Base-by-base conservation (phyloP, 2,797 vertebrate genomes). In the Protosalanx chinensis region DNA sequence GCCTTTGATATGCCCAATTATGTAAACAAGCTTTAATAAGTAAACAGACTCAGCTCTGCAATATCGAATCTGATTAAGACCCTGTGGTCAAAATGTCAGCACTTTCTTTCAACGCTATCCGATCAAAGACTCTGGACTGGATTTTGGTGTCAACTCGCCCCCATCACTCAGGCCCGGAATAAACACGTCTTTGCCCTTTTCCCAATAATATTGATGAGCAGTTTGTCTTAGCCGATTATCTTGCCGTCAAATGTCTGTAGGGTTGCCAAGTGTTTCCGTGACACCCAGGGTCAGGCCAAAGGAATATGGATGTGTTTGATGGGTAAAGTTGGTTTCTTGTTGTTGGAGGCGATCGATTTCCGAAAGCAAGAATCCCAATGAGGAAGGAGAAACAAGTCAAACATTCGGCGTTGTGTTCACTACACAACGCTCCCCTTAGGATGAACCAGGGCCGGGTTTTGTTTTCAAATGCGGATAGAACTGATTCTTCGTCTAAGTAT, bases 1-100 rank as follows among this genome's bases (percentile, higher is more conserved):
- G 76, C 72, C 83, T 85, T 83, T 87, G 81, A 87, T 84, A 83
- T 81, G 30, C 70, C 60, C 77, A 78, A 82, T 84, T 82, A 85
- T 84, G 81, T 82, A 84, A 85, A 84, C 82, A 83, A 79, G 79
- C 72, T 83, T 85, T 81, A 84, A 85, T 79, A 83, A 79, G 79
- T 82, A 84, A 87, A 84, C 76, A 85, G 83, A 72, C 71, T 41
- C 60, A 35, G 61, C 71, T 58, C 67, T 78, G 77, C 62, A 59
- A 63, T 80, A 72, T 67, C 74, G 74, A 78, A 79, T 78, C 70
- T 83, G 79, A 82, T 83, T 78, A 82, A 73, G 67, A 74, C 73
- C 64, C 37, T 46, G 68, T 82, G 75, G 77, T 79, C 77, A 79
- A 79, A 76, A 76, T 84, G 79, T 82, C 80, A 80, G 82, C 76